These are phyloP conservation scores for Bryconaethiops microstoma DNA, from an alignment of 2,797 vertebrate genomes.

Conservation along the genomic window DNA sequence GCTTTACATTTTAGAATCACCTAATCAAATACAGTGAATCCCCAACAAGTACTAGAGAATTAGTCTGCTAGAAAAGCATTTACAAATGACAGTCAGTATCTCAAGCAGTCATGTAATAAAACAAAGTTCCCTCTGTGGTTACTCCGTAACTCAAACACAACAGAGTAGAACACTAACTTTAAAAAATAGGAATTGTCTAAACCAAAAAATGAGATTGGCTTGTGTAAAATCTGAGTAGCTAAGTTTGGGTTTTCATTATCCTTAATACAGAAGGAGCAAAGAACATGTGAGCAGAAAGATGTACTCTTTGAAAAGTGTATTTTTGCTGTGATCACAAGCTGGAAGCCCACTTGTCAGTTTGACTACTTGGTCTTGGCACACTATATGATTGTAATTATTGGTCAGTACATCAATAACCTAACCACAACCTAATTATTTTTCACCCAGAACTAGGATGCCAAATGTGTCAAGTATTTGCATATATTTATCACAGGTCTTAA, in stretches of 20 bases:
- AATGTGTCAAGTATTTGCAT: not conserved
- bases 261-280: not conserved
- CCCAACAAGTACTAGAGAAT: not conserved
- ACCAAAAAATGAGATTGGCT: not conserved
- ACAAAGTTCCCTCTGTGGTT: too few species aligned
- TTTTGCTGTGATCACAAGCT: not conserved
- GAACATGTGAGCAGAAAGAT: not conserved
- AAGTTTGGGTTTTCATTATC: not conserved
- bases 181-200: too few species aligned
- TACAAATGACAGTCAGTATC: not conserved
- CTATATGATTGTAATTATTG: slow-evolving; percentile 6
- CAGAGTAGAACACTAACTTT: too few species aligned
- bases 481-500: not conserved
- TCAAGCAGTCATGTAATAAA: too few species aligned
- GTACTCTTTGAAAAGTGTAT: not conserved
- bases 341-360: not conserved
- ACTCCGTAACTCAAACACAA: too few species aligned
- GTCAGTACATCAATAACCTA: not conserved
- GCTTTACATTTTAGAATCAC: not conserved
- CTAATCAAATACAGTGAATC: not conserved
- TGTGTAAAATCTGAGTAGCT: not conserved
- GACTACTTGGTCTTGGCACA: too few species aligned
- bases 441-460: not conserved
- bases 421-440: not conserved
- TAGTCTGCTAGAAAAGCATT: not conserved